Percentiles rank a stretch among this genome's conserved stretches.
Conservation (phyloP, 2,888 invertebrate genomes). For the Tachystola acroxantha region DNA sequence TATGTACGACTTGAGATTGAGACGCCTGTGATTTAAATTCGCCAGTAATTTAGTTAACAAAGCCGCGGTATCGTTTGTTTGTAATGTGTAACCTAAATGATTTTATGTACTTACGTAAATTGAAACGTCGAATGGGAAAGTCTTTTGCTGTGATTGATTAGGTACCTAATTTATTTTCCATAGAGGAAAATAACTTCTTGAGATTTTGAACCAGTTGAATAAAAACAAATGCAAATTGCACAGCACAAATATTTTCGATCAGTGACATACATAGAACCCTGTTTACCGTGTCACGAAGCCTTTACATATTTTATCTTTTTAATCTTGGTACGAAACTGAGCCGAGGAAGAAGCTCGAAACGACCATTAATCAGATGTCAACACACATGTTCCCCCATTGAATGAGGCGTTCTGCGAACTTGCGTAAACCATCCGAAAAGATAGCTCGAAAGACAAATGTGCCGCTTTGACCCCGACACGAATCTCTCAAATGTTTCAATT, state of each 20-base stretch:
- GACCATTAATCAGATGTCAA: conserved; percentile 55
- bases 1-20: conserved; percentile 2
- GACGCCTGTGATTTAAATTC: conserved; percentile 4
- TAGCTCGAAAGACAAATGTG: conserved; percentile 32
- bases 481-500: conserved; percentile 5
- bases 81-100: background rate
- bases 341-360: conserved; percentile 24
- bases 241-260: too few species aligned
- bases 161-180: too few species aligned
- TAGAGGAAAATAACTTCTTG: too few species aligned
- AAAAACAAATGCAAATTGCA: too few species aligned
- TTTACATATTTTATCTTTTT: conserved; percentile 18
- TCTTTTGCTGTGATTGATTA: too few species aligned
- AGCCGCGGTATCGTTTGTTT: background rate
- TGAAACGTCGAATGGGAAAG: too few species aligned
- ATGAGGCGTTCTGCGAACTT: conserved; percentile 32
- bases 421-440: conserved; percentile 34
- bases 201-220: too few species aligned
- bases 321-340: conserved; percentile 23
- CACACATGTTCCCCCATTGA: conserved; percentile 39
- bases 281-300: too few species aligned
- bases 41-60: background rate
- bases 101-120: too few species aligned
- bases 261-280: too few species aligned
- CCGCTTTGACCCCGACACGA: conserved; percentile 32